A percentile compares a stretch with the other conserved stretches of the same genome.
phyloP scores from a whole-genome alignment of 1,140 invertebrate genomes.

The Rhyacophila brunnea region DNA sequence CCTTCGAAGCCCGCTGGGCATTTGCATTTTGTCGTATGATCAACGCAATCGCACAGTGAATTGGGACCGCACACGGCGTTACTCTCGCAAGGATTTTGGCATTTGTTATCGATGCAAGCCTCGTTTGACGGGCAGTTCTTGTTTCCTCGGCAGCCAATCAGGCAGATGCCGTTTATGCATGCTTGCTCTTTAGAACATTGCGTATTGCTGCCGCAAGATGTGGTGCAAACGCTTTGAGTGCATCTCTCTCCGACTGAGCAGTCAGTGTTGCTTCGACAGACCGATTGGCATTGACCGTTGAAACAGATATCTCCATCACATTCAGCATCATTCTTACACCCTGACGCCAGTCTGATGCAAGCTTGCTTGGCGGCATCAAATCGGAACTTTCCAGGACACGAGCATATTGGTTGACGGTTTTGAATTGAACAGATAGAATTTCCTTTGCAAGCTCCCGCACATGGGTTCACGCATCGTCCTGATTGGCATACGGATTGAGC shows the following conservation, averaged over 20 bases:
- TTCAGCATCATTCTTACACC: conserved; percentile 71
- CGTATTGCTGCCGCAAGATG: conserved; percentile 73
- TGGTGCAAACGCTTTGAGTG: conserved; percentile 71
- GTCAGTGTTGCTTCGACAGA: conserved; percentile 74
- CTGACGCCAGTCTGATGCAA: conserved; percentile 67
- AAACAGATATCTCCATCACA: conserved; percentile 76
- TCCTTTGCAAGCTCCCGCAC: conserved; percentile 70
- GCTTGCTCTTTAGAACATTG: conserved; percentile 78
- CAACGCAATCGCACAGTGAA: conserved; percentile 71
- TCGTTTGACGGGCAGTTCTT: conserved; percentile 73
- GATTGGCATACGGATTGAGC: conserved; percentile 69
- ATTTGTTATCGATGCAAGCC: conserved; percentile 81
- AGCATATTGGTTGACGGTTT: conserved; percentile 72
- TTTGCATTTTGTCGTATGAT: conserved; percentile 70
- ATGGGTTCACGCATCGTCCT: conserved; percentile 74
- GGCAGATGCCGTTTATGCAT: conserved; percentile 76
- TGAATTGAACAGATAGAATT: conserved; percentile 77
- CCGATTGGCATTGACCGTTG: conserved; percentile 79
- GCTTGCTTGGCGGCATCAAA: conserved; percentile 63
- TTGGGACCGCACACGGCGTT: conserved; percentile 81
- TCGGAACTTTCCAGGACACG: conserved; percentile 71
- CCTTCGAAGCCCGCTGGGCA: conserved; percentile 83
- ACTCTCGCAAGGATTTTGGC: conserved; percentile 76
- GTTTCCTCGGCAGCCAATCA: conserved; percentile 79
- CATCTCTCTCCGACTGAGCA: conserved; percentile 81